Percentiles rank a stretch among this genome's conserved stretches.
phyloP scores from a whole-genome alignment of 1,140 invertebrate species.

The Ylistrum balloti region DNA sequence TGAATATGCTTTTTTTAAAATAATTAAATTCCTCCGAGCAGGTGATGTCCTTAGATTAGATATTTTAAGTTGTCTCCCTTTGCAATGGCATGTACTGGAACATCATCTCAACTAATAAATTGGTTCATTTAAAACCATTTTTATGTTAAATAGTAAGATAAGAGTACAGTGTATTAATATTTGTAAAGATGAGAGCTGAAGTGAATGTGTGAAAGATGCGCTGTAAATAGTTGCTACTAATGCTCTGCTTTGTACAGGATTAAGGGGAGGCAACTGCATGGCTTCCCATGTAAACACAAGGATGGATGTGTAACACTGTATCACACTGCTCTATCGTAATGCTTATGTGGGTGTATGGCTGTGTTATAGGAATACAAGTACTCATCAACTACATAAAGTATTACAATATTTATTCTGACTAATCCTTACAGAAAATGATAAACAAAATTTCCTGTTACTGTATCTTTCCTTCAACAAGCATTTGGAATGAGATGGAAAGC shows the following conservation, averaged over 20 bases:
- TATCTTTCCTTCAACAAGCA: too few relatives aligned
- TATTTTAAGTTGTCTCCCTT: constrained; percentile 18
- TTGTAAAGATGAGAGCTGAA: not conserved
- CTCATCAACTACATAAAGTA: too few relatives aligned
- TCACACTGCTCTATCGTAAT: not conserved
- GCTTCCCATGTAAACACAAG: not conserved
- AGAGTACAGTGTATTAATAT: too few relatives aligned
- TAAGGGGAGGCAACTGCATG: constrained; percentile 12
- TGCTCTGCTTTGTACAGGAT: constrained; percentile 8
- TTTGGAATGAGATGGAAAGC: too few relatives aligned
- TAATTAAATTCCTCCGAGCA: constrained; percentile 21
- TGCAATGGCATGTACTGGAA: not conserved
- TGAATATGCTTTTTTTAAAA: constrained; percentile 10
- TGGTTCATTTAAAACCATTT: not conserved
- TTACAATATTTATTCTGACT: too few relatives aligned
- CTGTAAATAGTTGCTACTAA: not conserved
- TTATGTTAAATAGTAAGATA: too few relatives aligned
- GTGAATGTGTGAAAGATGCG: not conserved
- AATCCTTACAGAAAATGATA: too few relatives aligned
- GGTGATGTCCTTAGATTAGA: constrained; percentile 22
- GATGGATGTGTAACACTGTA: not conserved
- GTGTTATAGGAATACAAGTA: not conserved
- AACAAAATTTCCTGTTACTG: too few relatives aligned
- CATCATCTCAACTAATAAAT: not conserved
- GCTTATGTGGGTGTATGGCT: constrained; percentile 12